These are phyloP conservation scores for Dolomedes plantarius DNA, from an alignment of 2,888 invertebrate genomes.

Conservation along the genomic window DNA sequence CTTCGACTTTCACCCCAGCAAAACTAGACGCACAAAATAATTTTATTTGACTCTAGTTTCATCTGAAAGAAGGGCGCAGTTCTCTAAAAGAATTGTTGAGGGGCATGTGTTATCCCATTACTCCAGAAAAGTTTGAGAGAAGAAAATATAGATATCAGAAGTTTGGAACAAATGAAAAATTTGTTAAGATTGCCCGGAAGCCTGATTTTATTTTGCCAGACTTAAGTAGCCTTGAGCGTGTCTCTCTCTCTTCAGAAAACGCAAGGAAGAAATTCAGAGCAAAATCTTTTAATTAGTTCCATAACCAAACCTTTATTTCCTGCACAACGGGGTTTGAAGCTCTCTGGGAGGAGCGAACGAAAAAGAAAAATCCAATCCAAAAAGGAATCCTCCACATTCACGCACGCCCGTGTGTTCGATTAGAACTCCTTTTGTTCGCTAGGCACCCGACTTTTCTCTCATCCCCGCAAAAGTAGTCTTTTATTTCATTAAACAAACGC, in stretches of 20 bases:
- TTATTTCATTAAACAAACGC: conserved; percentile 64
- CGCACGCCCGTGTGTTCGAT: background rate
- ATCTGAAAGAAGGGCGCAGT: no score
- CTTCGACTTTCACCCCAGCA: no score
- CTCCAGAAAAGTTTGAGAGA: no score
- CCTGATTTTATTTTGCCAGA: background rate
- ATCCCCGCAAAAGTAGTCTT: conserved; percentile 27
- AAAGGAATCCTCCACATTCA: background rate
- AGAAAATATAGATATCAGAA: no score
- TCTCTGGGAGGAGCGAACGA: background rate
- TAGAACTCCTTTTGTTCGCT: conserved; percentile 13
- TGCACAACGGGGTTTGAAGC: background rate
- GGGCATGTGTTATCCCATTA: no score
- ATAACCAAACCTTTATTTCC: conserved; percentile 11
- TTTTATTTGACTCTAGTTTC: no score
- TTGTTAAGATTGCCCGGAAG: no score
- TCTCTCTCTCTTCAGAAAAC: background rate
- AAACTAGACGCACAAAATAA: no score
- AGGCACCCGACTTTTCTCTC: background rate
- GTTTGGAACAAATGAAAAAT: no score
- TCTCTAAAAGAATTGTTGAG: no score
- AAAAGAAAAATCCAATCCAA: background rate
- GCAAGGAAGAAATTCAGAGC: background rate
- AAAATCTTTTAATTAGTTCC: conserved; percentile 6
- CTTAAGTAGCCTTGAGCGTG: background rate